phyloP scores from a whole-genome alignment of 2,888 invertebrate genomes.

The Nebria brevicollis region DNA sequence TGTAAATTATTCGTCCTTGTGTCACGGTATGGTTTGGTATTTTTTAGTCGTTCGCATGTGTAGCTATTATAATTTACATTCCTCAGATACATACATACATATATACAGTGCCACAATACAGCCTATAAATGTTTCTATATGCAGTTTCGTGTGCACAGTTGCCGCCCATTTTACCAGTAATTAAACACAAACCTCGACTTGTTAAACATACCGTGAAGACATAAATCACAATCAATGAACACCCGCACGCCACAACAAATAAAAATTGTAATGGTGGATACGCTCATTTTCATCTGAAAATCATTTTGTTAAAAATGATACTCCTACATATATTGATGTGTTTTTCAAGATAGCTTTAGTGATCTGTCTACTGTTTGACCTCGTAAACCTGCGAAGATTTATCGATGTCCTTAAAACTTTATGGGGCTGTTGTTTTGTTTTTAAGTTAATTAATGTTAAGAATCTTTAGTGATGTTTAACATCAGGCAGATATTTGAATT shows the following conservation, averaged over 20 bases:
- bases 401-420: too few species aligned
- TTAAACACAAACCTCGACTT: slow-evolving; percentile 11
- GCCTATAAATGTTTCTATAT: background rate
- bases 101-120: background rate
- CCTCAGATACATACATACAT: background rate
- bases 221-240: slow-evolving; percentile 17
- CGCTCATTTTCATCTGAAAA: too few species aligned
- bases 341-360: too few species aligned
- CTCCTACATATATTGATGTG: too few species aligned
- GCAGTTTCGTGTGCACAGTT: background rate
- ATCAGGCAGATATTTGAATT: too few species aligned
- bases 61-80: background rate
- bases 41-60: background rate
- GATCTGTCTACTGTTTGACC: too few species aligned
- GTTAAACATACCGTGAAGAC: slow-evolving; percentile 17
- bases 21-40: background rate
- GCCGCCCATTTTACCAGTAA: slow-evolving; percentile 15
- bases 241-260: background rate
- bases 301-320: too few species aligned
- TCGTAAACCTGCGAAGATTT: too few species aligned
- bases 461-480: too few species aligned
- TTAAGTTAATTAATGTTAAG: too few species aligned
- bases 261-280: background rate
- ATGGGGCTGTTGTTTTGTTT: too few species aligned
- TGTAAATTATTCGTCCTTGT: background rate